Percentiles rank a stretch among this genome's conserved stretches.
These are phyloP conservation scores for Vanessa cardui DNA, from an alignment of 2,888 invertebrate genomes.

Conservation along the genomic window DNA sequence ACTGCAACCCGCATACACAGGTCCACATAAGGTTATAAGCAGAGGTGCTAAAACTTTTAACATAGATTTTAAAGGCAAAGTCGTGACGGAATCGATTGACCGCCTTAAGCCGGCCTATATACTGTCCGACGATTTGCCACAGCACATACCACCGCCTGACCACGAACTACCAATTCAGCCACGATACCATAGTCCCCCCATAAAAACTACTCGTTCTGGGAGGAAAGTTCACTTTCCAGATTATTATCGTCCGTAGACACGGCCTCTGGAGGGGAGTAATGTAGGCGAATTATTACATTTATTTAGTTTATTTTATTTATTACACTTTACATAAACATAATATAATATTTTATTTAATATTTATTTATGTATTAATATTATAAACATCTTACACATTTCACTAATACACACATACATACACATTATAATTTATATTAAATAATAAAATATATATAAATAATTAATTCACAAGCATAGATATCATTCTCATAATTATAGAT, in stretches of 20 bases:
- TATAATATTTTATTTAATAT: too few relatives aligned
- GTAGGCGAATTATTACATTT: background rate
- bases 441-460: too few relatives aligned
- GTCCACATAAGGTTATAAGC: background rate
- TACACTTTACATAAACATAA: too few relatives aligned
- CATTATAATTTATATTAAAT: too few relatives aligned
- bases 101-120: background rate
- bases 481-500: too few relatives aligned
- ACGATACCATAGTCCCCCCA: too few relatives aligned
- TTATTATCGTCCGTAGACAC: conserved; percentile 6
- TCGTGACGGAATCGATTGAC: background rate
- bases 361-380: too few relatives aligned
- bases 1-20: background rate
- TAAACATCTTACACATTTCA: too few relatives aligned
- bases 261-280: conserved; percentile 7
- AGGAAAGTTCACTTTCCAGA: background rate
- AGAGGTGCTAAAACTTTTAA: background rate
- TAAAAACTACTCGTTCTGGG: background rate
- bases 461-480: too few relatives aligned
- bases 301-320: too few relatives aligned
- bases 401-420: too few relatives aligned
- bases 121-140: background rate
- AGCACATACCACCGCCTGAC: too few relatives aligned
- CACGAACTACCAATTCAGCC: background rate
- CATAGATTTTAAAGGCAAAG: background rate